Percentiles rank a stretch among this genome's conserved stretches.
These are phyloP conservation scores for Agonopterix arenella DNA, from an alignment of 2,888 invertebrate species.

Conservation along the genomic window DNA sequence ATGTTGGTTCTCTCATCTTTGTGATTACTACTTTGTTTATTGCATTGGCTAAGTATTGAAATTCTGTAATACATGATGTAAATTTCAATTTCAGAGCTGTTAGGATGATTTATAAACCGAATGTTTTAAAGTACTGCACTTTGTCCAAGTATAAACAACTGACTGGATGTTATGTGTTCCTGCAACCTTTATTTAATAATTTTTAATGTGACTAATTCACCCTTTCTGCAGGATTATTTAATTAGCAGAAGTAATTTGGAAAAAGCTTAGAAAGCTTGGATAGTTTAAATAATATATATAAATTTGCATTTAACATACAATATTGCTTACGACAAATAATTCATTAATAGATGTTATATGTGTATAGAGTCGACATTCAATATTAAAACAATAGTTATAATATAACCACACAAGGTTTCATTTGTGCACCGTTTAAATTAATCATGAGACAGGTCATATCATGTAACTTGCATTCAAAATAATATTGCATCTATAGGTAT, in stretches of 20 bases:
- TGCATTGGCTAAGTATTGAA: conserved; percentile 15
- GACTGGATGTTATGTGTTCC: conserved; percentile 23
- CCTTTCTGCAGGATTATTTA: neutral
- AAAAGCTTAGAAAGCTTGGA: conserved; percentile 1
- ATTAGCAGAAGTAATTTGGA: neutral
- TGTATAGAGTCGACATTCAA: conserved; percentile 1
- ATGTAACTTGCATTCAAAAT: neutral
- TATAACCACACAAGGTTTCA: neutral
- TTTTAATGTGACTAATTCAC: neutral
- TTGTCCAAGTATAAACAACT: conserved; percentile 3
- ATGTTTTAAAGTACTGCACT: neutral
- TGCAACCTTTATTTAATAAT: conserved; percentile 19
- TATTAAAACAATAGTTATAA: neutral
- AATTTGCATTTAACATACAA: conserved; percentile 7
- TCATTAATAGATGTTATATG: conserved; percentile 1
- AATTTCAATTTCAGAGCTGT: conserved; percentile 5
- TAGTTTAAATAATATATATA: conserved; percentile 1
- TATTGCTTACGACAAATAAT: neutral
- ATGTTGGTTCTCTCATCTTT: no score
- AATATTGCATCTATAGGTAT: no score
- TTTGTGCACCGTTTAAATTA: conserved; percentile 4
- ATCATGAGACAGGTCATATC: conserved; percentile 2
- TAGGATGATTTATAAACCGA: conserved; percentile 3
- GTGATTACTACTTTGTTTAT: conserved; percentile 15
- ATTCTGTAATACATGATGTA: conserved; percentile 5